A percentile compares a stretch with the other conserved stretches of the same genome.
Conservation (phyloP, 2,888 invertebrate species). For the Pyrochroa serraticornis region DNA sequence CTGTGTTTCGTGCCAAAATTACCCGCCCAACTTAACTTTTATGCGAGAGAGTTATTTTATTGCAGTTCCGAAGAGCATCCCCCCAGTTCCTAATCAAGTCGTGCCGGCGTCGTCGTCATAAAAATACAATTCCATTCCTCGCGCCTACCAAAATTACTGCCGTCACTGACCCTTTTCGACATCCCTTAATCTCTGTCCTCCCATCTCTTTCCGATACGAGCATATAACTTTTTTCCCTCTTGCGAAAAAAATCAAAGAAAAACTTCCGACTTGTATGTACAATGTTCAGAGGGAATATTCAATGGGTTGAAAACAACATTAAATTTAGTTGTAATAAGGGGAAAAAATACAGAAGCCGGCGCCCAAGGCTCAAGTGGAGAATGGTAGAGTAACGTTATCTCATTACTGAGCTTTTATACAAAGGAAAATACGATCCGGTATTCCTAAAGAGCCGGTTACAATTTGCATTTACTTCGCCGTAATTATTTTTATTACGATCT, state of each 20-base stretch:
- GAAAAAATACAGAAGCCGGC: constrained; percentile 26
- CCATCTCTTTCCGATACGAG: neutral
- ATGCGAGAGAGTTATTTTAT: constrained; percentile 18
- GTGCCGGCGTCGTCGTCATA: constrained; percentile 14
- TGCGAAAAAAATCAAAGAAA: neutral
- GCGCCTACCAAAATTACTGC: constrained; percentile 1
- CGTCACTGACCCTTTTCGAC: neutral
- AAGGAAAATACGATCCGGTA: constrained; percentile 11
- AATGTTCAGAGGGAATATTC: constrained; percentile 13
- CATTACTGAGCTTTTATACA: constrained; percentile 26
- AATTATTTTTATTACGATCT: constrained; percentile 18
- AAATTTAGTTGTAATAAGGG: constrained; percentile 13
- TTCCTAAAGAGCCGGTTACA: constrained; percentile 6
- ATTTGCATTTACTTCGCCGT: neutral
- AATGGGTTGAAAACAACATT: constrained; percentile 18
- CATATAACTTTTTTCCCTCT: neutral
- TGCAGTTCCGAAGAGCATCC: constrained; percentile 12
- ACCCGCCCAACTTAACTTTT: constrained; percentile 18
- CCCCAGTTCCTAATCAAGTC: constrained; percentile 21
- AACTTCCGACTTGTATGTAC: too few relatives aligned
- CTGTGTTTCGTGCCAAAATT: constrained; percentile 20
- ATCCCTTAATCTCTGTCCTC: constrained; percentile 1
- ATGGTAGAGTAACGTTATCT: constrained; percentile 23
- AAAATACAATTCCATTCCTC: constrained; percentile 19
- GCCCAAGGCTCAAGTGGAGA: constrained; percentile 18